These are phyloP conservation scores for Ahaetulla prasina DNA, from an alignment of 2,113 vertebrate species.

Conservation along the genomic window DNA sequence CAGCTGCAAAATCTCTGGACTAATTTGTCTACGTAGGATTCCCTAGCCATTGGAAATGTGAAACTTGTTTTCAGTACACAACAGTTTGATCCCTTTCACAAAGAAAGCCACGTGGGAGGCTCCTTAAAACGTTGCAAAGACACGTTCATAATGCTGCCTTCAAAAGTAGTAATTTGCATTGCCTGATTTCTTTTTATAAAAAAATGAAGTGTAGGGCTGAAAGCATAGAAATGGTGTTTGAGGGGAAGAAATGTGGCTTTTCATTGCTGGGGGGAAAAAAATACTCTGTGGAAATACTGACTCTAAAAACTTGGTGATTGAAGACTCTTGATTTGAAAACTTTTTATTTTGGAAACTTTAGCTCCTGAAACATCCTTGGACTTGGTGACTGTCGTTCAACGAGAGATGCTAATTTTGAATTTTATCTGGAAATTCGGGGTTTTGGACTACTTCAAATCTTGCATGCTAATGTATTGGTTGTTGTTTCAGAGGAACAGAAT, in stretches of 20 bases:
- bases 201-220: not conserved
- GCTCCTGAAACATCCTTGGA: conserved; percentile 28
- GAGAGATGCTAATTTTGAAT: not conserved
- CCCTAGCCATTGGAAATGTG: not conserved
- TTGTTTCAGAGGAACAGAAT: not conserved
- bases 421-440: not conserved
- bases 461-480: too few relatives aligned
- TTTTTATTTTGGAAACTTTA: conserved; percentile 35
- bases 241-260: conserved; percentile 4
- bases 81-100: not conserved
- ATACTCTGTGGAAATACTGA: conserved; percentile 25
- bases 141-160: not conserved
- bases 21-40: not conserved
- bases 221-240: not conserved
- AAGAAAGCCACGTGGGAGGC: not conserved
- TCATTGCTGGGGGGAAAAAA: not conserved
- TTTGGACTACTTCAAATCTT: not conserved
- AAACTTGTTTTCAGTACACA: not conserved
- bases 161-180: not conserved
- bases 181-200: not conserved
- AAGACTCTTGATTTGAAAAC: not conserved
- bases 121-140: not conserved
- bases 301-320: conserved; percentile 43
- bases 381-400: not conserved
- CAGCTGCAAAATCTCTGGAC: not conserved